These are phyloP conservation scores for Laticauda laticaudata DNA, from an alignment of 2,113 vertebrate species.

Conservation along the genomic window DNA sequence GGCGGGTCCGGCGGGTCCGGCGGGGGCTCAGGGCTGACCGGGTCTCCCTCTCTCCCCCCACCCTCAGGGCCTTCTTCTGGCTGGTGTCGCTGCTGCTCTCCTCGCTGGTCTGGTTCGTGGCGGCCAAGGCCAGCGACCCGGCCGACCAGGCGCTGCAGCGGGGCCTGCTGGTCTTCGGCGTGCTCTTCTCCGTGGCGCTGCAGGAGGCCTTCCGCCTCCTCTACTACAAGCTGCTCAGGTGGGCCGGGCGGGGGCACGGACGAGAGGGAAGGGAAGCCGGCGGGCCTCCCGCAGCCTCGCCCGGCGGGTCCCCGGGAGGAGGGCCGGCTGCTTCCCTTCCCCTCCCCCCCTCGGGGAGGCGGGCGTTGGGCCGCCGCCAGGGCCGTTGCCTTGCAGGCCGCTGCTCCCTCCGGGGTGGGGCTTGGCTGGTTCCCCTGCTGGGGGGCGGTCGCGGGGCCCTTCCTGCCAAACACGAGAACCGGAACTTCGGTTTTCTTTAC, in stretches of 20 bases:
- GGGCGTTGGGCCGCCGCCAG: too few relatives aligned
- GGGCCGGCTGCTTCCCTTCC: too few relatives aligned
- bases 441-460: background rate
- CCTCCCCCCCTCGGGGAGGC: too few relatives aligned
- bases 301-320: background rate
- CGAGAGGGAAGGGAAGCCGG: background rate
- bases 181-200: slow-evolving; percentile 74
- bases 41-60: background rate
- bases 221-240: slow-evolving; percentile 78
- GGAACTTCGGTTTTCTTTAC: background rate
- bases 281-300: too few relatives aligned
- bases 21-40: background rate
- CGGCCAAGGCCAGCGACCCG: slow-evolving; percentile 66
- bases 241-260: fast-evolving
- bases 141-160: slow-evolving; percentile 61
- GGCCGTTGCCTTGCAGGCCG: too few relatives aligned
- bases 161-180: slow-evolving; percentile 73
- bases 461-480: background rate
- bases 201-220: slow-evolving; percentile 76
- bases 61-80: slow-evolving; percentile 77
- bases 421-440: background rate
- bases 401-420: background rate
- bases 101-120: slow-evolving; percentile 78
- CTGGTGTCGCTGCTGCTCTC: slow-evolving; percentile 75
- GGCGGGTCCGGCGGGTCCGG: too few relatives aligned